Conservation (phyloP, 2,888 invertebrate genomes). For the Endomychus coccineus region DNA sequence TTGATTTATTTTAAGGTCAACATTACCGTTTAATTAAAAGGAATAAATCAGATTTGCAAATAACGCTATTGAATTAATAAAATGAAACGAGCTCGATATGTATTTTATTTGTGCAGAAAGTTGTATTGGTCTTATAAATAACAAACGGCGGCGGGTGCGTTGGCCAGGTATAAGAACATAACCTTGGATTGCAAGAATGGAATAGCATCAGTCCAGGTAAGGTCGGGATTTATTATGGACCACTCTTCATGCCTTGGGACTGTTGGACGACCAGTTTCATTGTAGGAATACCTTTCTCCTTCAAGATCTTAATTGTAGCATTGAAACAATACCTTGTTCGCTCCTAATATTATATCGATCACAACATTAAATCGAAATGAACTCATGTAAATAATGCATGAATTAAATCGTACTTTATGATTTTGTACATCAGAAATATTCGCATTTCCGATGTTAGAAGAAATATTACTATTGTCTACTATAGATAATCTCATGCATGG, state of each 20-base stretch:
- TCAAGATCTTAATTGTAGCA: conserved; percentile 10
- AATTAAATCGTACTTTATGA: too few species aligned
- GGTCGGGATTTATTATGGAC: conserved; percentile 37
- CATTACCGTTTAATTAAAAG: too few species aligned
- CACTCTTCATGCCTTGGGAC: conserved; percentile 19
- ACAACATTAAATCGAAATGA: too few species aligned
- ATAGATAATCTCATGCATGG: too few species aligned
- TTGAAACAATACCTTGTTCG: conserved; percentile 7
- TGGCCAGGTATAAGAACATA: conserved; percentile 37
- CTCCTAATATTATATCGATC: too few species aligned
- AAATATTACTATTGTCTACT: too few species aligned
- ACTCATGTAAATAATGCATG: too few species aligned
- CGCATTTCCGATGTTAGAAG: too few species aligned
- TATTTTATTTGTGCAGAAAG: conserved; percentile 27
- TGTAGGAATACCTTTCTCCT: conserved; percentile 15
- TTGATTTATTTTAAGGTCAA: too few species aligned
- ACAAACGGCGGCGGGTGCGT: conserved; percentile 32
- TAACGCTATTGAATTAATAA: conserved; percentile 21
- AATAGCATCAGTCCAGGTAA: conserved; percentile 35
- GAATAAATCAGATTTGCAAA: conserved; percentile 14
- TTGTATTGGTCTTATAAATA: conserved; percentile 33
- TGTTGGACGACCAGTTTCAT: conserved; percentile 17
- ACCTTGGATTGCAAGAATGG: conserved; percentile 39
- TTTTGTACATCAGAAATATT: too few species aligned
- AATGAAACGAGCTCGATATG: conserved; percentile 21